Conservation (phyloP, 2,888 invertebrate species). For the Acanthoscelides obtectus region DNA sequence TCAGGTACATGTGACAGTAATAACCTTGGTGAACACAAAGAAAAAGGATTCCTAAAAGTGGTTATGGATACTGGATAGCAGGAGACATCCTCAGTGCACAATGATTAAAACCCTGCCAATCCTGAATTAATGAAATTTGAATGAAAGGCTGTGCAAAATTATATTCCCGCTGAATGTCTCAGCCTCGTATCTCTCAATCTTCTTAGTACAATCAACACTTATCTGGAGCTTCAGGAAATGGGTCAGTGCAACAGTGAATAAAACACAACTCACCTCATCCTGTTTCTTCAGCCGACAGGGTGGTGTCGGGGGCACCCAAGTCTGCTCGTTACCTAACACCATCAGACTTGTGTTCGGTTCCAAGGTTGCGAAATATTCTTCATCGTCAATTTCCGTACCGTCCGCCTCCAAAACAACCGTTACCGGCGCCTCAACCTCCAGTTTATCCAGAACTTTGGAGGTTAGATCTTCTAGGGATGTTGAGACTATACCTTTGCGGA, state of each 20-base stretch:
- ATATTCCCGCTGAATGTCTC: too few relatives aligned
- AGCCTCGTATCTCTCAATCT: too few relatives aligned
- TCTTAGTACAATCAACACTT: too few relatives aligned
- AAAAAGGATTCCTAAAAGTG: too few relatives aligned
- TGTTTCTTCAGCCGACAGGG: slow-evolving; percentile 58
- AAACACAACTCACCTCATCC: slow-evolving; percentile 52
- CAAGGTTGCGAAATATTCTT: slow-evolving; percentile 88
- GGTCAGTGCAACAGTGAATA: background rate
- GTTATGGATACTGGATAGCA: too few relatives aligned
- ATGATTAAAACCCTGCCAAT: too few relatives aligned
- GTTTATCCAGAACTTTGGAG: slow-evolving; percentile 69
- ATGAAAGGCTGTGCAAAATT: too few relatives aligned
- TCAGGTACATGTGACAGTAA: too few relatives aligned
- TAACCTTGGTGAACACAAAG: too few relatives aligned
- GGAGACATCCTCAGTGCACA: too few relatives aligned
- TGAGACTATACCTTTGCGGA: slow-evolving; percentile 79
- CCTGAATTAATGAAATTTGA: too few relatives aligned
- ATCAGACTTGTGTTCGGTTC: slow-evolving; percentile 84
- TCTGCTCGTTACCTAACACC: slow-evolving; percentile 68
- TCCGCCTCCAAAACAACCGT: slow-evolving; percentile 86
- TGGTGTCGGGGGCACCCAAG: slow-evolving; percentile 65
- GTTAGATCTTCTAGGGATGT: slow-evolving; percentile 73
- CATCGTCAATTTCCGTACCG: slow-evolving; percentile 93
- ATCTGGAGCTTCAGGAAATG: too few relatives aligned
- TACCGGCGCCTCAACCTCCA: slow-evolving; percentile 60